Evolutionary conservation across 2,113 vertebrate genomes (phyloP).

Genomic region (Calonectris borealis): DNA sequence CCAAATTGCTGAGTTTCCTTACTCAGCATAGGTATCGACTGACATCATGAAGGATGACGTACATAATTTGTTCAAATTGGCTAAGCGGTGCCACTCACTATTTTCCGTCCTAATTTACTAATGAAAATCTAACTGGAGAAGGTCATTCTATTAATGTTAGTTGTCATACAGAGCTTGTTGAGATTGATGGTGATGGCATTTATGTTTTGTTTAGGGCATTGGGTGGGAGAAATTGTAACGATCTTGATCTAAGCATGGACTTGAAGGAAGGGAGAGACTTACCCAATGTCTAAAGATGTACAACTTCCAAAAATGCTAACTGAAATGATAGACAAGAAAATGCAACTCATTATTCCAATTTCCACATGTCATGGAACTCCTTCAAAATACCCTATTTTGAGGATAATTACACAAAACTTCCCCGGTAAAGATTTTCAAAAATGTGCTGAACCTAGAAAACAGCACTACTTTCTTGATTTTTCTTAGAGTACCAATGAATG

Average conservation of each 20-base stretch:
- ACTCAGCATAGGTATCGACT: not conserved
- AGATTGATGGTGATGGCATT: constrained; percentile 48
- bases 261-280: not conserved
- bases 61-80: not conserved
- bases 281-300: not conserved
- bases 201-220: not conserved
- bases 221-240: not conserved
- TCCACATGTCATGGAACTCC: not conserved
- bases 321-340: not conserved
- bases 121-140: constrained; percentile 36
- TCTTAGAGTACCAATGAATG: not conserved
- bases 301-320: not conserved
- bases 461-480: not conserved
- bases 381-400: not conserved
- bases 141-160: constrained; percentile 5
- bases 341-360: not conserved
- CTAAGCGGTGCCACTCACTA: not conserved
- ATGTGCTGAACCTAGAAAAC: not conserved
- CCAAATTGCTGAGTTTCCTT: not conserved
- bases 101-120: constrained; percentile 18
- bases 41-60: not conserved
- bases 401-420: not conserved
- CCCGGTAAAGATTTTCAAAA: not conserved
- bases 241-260: not conserved
- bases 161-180: not conserved